These are phyloP conservation scores for Maconellicoccus hirsutus DNA, from an alignment of 1,140 invertebrate species.

Conservation along the genomic window DNA sequence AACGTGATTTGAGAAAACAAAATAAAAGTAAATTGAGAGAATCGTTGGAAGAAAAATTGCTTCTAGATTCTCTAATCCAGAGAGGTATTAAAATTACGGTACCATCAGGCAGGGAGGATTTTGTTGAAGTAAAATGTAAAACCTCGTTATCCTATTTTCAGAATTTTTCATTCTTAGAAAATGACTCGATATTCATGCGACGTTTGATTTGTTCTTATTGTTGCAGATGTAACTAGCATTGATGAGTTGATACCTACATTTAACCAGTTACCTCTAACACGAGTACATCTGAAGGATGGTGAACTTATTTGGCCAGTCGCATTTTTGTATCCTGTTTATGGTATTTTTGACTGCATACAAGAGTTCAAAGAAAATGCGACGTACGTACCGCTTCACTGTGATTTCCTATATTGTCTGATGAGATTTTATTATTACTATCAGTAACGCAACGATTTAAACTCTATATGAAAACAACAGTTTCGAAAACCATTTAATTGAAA, in stretches of 20 bases:
- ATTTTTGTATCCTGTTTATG: slow-evolving; percentile 70
- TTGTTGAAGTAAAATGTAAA: background rate
- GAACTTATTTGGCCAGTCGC: slow-evolving; percentile 67
- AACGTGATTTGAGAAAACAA: slow-evolving; percentile 36
- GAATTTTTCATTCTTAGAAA: too few species aligned
- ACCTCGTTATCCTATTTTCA: too few species aligned
- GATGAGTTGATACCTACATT: background rate
- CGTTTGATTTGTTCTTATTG: background rate
- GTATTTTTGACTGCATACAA: slow-evolving; percentile 58
- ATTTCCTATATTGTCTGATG: too few species aligned
- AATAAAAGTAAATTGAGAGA: slow-evolving; percentile 25
- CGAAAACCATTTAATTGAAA: slow-evolving; percentile 51
- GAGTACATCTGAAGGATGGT: slow-evolving; percentile 46
- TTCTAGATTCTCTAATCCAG: background rate
- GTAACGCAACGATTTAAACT: too few species aligned
- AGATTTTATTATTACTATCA: too few species aligned
- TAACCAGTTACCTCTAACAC: slow-evolving; percentile 32
- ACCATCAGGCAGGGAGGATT: background rate
- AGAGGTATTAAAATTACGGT: background rate
- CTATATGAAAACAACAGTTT: slow-evolving; percentile 45
- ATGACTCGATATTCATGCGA: too few species aligned
- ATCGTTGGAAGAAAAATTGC: slow-evolving; percentile 29
- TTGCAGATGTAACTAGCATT: background rate
- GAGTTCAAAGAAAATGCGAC: slow-evolving; percentile 56
- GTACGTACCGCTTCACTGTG: too few species aligned